phyloP scores from a whole-genome alignment of 92 coral and sea anemone genomes.

The Epizoanthus stellaris region DNA sequence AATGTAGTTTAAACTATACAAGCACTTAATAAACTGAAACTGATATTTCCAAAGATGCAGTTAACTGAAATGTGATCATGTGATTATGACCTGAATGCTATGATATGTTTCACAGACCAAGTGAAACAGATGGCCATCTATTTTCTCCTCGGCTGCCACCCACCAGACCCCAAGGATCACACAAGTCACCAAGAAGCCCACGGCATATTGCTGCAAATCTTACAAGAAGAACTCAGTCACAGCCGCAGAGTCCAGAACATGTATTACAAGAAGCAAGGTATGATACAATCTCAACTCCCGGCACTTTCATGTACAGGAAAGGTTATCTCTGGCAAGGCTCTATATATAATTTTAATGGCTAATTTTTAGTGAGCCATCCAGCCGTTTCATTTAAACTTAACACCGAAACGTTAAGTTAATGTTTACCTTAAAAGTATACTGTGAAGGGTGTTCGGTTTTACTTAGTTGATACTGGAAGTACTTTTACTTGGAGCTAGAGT shows the following conservation, averaged over 20 bases:
- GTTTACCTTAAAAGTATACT: too few species aligned
- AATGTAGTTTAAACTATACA: too few species aligned
- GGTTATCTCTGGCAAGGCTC: too few species aligned
- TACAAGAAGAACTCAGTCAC: not conserved
- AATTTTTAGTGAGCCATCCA: too few species aligned
- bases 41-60: too few species aligned
- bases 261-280: conserved; percentile 15
- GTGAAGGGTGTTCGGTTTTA: too few species aligned
- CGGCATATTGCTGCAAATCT: conserved; percentile 26
- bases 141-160: conserved; percentile 20
- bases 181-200: conserved; percentile 34
- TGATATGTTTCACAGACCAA: not conserved
- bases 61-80: not conserved
- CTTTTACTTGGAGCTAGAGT: too few species aligned
- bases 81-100: not conserved
- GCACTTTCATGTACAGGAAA: not conserved
- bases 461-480: too few species aligned
- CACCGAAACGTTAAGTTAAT: not conserved
- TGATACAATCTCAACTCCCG: not conserved
- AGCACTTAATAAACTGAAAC: too few species aligned
- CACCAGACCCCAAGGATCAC: conserved; percentile 12
- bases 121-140: not conserved
- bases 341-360: too few species aligned
- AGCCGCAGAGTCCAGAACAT: conserved; percentile 34
- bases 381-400: not conserved